A percentile compares a stretch with the other conserved stretches of the same genome.
Conservation (phyloP, 2,888 invertebrate genomes). For the Ferdinandea cuprea region DNA sequence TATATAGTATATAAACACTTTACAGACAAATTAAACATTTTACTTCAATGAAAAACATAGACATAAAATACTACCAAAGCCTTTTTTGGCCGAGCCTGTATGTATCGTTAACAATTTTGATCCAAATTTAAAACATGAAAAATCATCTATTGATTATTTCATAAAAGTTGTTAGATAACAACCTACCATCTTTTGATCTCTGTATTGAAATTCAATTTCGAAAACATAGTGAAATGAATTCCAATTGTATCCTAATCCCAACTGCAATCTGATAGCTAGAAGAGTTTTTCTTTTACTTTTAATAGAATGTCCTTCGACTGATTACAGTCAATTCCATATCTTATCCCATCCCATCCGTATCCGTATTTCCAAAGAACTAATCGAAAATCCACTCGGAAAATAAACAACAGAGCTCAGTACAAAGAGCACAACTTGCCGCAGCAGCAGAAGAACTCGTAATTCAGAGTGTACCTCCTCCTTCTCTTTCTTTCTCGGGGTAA, state of each 20-base stretch:
- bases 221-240: conserved; percentile 42
- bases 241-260: conserved; percentile 39
- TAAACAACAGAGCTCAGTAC: conserved; percentile 9
- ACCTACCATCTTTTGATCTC: neutral
- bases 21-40: no score
- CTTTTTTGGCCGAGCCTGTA: no score
- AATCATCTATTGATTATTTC: conserved; percentile 23
- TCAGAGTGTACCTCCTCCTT: conserved; percentile 2
- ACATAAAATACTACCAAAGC: no score
- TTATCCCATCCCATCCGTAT: conserved; percentile 20
- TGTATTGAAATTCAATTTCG: conserved; percentile 43
- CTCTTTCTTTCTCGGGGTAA: conserved; percentile 23
- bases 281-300: neutral
- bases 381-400: conserved; percentile 51
- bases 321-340: conserved; percentile 35
- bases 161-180: conserved; percentile 37
- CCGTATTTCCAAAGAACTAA: conserved; percentile 52
- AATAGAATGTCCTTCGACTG: conserved; percentile 31
- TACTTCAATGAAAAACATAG: no score
- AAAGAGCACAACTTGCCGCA: conserved; percentile 17
- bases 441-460: no score
- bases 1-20: no score
- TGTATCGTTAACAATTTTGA: no score
- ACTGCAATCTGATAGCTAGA: neutral
- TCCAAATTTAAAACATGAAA: no score